phyloP scores from a whole-genome alignment of 2,797 vertebrate genomes.

The Acanthurus leucopareius region DNA sequence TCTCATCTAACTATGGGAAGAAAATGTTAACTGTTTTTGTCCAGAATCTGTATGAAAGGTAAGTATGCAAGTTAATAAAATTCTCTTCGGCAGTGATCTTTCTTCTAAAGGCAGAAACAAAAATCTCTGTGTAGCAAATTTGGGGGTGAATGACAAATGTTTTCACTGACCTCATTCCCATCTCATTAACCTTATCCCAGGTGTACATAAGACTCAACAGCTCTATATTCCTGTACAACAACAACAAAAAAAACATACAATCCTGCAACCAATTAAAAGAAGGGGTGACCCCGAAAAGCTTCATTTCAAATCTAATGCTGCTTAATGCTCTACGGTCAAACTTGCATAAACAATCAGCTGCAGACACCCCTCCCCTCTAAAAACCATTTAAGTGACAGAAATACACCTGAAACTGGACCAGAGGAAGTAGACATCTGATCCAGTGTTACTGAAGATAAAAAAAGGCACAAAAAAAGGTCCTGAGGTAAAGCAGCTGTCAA shows the following conservation, averaged over 20 bases:
- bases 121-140: neutral
- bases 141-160: conserved; percentile 2
- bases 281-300: neutral
- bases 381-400: conserved; percentile 39
- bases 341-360: conserved; percentile 17
- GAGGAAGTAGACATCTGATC: conserved; percentile 12
- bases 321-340: conserved; percentile 19
- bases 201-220: conserved; percentile 21
- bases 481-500: conserved; percentile 77
- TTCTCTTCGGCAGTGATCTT: neutral
- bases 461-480: conserved; percentile 83
- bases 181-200: neutral
- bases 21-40: too few relatives aligned
- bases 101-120: conserved; percentile 8
- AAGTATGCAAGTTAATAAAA: neutral
- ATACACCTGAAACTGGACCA: conserved; percentile 47
- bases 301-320: conserved; percentile 23
- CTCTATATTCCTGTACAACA: neutral
- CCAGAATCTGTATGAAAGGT: too few relatives aligned
- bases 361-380: conserved; percentile 4
- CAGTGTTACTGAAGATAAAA: conserved; percentile 24
- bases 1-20: too few relatives aligned
- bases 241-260: neutral
- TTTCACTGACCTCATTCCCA: neutral
- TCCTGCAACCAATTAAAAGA: conserved; percentile 3